phyloP scores from a whole-genome alignment of 23 tunicate genomes.

The Phallusia fumigata region DNA sequence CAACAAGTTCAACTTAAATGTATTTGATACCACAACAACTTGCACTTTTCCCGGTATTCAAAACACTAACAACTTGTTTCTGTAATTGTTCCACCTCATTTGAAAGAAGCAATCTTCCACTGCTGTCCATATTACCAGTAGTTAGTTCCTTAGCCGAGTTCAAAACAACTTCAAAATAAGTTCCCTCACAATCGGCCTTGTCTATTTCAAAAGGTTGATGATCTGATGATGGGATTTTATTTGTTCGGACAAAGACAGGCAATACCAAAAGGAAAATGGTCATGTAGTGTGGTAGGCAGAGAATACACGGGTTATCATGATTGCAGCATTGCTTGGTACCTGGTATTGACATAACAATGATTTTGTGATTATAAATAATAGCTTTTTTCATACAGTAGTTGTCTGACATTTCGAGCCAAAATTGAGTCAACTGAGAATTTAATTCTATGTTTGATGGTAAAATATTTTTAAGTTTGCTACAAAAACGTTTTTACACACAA shows the following conservation, averaged over 20 bases:
- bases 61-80: constrained; percentile 18
- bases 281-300: constrained; percentile 47
- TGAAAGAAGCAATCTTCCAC: constrained; percentile 7
- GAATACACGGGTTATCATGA: constrained; percentile 1
- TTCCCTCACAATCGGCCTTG: background rate
- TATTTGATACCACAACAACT: background rate
- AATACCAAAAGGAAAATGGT: constrained; percentile 25
- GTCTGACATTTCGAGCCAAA: no score
- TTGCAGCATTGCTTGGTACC: background rate
- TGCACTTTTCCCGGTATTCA: background rate
- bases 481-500: no score
- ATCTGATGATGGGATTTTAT: background rate
- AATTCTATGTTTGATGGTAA: no score
- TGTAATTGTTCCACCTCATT: constrained; percentile 44
- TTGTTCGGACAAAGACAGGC: background rate
- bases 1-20: no score
- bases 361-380: no score
- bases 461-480: no score
- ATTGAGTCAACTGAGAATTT: no score
- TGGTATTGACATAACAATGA: background rate
- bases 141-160: background rate
- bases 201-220: background rate
- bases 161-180: background rate
- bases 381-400: no score
- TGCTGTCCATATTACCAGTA: background rate